Evolutionary conservation across 2,888 invertebrate genomes (phyloP).

Genomic region (Netelia melanura): DNA sequence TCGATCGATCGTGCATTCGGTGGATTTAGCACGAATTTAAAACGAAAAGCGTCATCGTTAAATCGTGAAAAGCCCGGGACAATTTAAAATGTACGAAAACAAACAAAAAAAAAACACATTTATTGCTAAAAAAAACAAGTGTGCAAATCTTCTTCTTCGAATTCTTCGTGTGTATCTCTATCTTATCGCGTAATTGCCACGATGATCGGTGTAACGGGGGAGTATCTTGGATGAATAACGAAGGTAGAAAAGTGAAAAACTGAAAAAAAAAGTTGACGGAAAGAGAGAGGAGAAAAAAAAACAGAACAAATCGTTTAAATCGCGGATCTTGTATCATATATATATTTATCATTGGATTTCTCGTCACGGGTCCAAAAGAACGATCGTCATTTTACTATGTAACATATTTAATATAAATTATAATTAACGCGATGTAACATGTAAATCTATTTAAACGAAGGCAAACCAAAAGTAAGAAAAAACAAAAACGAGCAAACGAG

Average conservation of each 20-base stretch:
- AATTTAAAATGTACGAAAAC: not conserved
- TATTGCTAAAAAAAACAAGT: not conserved
- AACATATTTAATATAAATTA: conserved; percentile 64
- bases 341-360: conserved; percentile 77
- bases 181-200: conserved; percentile 13
- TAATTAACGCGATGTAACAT: conserved; percentile 51
- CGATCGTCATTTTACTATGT: conserved; percentile 77
- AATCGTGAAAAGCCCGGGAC: not conserved
- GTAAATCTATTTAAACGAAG: conserved; percentile 56
- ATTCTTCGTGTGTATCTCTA: conserved; percentile 28
- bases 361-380: conserved; percentile 81
- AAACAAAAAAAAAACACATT: conserved; percentile 17
- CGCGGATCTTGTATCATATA: conserved; percentile 53
- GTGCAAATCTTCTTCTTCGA: conserved; percentile 16
- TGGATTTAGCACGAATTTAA: not conserved
- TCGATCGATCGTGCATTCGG: conserved; percentile 55
- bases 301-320: not conserved
- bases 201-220: conserved; percentile 14
- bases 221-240: not conserved
- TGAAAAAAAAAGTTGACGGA: not conserved
- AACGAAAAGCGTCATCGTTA: not conserved
- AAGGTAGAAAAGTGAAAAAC: not conserved
- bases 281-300: not conserved
- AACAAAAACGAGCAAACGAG: conserved; percentile 19
- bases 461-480: not conserved